Base-by-base conservation (phyloP, 1,140 invertebrate species). In the Helicorthomorpha holstii region DNA sequence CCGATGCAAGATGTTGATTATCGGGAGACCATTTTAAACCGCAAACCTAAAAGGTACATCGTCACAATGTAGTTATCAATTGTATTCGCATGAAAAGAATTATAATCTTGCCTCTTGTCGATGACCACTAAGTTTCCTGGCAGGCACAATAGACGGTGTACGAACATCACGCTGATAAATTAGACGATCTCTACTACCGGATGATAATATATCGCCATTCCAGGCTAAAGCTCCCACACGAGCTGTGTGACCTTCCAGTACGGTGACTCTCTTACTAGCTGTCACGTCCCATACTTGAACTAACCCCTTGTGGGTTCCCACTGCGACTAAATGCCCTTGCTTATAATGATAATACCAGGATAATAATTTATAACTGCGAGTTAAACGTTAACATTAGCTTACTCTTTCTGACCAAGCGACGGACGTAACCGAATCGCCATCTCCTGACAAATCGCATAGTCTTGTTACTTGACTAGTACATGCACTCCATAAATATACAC, bases 11-110 rank as follows among this genome's bases (percentile, higher is more conserved):
- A 66, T 94, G 92, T 66, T 97, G 91, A 61, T 94, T 93, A 67
- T 98, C 95, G 0, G 95, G 95, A 14, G 95, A 99, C 96, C 95
- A 99, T 69, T 98, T 99, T 2, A 99, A 67, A 0, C 96, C 96
- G 72, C 96, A 99, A 42, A 83, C 78, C 75, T 77, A 53, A 48
- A 60, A 61, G 26, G 12, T 29, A 12, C 25, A 46, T n/a, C n/a
- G n/a, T n/a, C 19, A 19, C 38, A 41, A 41, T 41, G 38, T 41
- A 12, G 12, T 41, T 41, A 41, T 12, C 38, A 19, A 19, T 12
- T 41, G 38, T 19, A 41, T 12, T 41, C 12, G 12, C 12, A 41
- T 41, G 38, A 19, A 12, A 12, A 41, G 12, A 19, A 19, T 19
- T 41, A 19, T 41, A 19, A 41, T 21, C 48, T 14, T 12, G 91